A percentile compares a stretch with the other conserved stretches of the same genome.
Conservation (phyloP, 2,888 invertebrate species). For the Agrochola macilenta region DNA sequence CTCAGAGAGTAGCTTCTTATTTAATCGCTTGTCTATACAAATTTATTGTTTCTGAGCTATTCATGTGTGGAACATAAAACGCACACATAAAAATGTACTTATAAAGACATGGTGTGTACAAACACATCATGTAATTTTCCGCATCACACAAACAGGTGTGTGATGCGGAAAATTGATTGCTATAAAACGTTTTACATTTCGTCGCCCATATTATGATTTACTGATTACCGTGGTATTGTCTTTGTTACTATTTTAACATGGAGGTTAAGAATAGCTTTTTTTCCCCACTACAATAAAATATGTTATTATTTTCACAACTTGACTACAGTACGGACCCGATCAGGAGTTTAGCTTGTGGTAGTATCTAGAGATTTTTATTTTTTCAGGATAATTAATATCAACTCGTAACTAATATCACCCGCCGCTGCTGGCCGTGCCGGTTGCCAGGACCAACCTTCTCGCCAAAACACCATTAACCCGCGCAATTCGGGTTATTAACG, state of each 20-base stretch:
- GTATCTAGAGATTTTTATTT: too few species aligned
- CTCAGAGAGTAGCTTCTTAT: background rate
- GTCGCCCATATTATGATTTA: constrained; percentile 25
- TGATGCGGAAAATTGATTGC: constrained; percentile 39
- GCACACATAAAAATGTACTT: constrained; percentile 4
- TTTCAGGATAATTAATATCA: too few species aligned
- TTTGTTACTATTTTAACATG: constrained; percentile 12
- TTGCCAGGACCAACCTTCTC: too few species aligned
- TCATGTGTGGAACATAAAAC: constrained; percentile 28
- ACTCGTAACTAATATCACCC: too few species aligned
- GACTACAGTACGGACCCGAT: background rate
- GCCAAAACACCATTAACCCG: too few species aligned
- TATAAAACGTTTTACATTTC: constrained; percentile 35
- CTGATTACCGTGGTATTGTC: constrained; percentile 2
- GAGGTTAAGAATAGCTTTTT: background rate
- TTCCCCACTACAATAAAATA: background rate
- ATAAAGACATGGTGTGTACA: background rate
- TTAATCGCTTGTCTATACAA: background rate
- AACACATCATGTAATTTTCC: too few species aligned
- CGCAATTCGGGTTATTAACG: too few species aligned
- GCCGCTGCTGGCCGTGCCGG: too few species aligned
- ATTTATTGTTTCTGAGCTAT: constrained; percentile 6
- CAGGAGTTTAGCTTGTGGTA: background rate
- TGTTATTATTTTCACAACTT: background rate
- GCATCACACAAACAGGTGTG: constrained; percentile 12